Conservation (phyloP, 1,140 invertebrate genomes). For the Pseudomyrmex flavicornis region DNA sequence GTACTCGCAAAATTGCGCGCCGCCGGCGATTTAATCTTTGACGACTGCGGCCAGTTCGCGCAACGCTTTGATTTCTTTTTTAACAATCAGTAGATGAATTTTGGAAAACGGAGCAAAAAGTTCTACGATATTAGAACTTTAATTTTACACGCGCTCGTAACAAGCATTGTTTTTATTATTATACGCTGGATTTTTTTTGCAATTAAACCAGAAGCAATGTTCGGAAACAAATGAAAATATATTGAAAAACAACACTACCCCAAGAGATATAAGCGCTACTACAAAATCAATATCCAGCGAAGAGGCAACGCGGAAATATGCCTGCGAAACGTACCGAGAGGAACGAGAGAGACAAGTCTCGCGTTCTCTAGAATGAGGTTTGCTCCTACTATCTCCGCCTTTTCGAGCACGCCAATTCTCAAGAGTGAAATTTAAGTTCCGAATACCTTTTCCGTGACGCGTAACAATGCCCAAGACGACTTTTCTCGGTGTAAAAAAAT, state of each 20-base stretch:
- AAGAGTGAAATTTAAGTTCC: slow-evolving; percentile 18
- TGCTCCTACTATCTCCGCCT: slow-evolving; percentile 30
- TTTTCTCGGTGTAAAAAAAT: slow-evolving; percentile 28
- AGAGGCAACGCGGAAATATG: slow-evolving; percentile 60
- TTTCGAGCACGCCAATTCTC: slow-evolving; percentile 44
- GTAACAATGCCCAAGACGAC: background rate
- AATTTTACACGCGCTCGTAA: slow-evolving; percentile 18
- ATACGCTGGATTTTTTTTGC: too few relatives aligned
- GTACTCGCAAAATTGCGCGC: slow-evolving; percentile 18
- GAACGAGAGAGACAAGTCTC: slow-evolving; percentile 36
- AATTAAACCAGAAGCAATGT: slow-evolving; percentile 1
- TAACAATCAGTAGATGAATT: background rate
- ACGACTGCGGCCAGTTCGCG: background rate
- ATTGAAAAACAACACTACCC: slow-evolving; percentile 49
- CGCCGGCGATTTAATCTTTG: slow-evolving; percentile 24
- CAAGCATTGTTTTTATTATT: background rate
- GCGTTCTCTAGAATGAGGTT: slow-evolving; percentile 53
- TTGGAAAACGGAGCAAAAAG: background rate
- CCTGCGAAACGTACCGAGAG: slow-evolving; percentile 51
- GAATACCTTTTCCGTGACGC: background rate
- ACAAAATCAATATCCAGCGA: slow-evolving; percentile 60
- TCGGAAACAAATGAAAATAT: slow-evolving; percentile 41
- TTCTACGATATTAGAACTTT: background rate
- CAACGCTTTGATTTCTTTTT: slow-evolving; percentile 8
- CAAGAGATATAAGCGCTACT: slow-evolving; percentile 45